Conservation (phyloP, 2,113 vertebrate genomes). For the Casuarius casuarius region DNA sequence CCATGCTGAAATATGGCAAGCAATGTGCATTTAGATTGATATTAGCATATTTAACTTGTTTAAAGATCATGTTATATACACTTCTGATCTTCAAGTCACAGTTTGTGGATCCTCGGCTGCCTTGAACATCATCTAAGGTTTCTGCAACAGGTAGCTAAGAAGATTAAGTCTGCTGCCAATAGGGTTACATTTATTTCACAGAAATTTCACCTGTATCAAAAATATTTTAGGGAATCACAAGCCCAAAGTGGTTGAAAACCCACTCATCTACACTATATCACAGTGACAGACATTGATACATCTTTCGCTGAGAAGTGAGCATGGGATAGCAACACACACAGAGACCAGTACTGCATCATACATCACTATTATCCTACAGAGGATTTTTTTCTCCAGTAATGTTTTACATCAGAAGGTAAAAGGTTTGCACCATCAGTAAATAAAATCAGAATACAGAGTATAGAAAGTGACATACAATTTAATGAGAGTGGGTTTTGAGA, state of each 20-base stretch:
- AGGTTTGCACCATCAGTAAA: neutral
- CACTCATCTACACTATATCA: neutral
- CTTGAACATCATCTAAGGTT: neutral
- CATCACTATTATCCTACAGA: neutral
- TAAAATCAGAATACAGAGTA: neutral
- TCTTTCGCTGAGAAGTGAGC: neutral
- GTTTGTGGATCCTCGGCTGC: neutral
- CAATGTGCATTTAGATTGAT: neutral
- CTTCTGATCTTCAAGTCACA: neutral
- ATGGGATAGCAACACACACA: neutral
- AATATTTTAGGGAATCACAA: neutral
- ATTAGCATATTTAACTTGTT: neutral
- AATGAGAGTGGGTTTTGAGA: neutral
- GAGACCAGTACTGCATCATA: neutral
- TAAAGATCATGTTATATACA: neutral
- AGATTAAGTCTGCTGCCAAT: neutral
- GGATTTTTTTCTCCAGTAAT: neutral
- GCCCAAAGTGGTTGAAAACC: neutral
- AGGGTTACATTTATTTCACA: neutral
- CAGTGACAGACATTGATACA: rapidly evolving
- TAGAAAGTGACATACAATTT: neutral
- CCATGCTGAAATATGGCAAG: neutral
- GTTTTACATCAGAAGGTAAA: neutral
- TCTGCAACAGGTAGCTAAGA: neutral
- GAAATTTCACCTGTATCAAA: neutral